These are phyloP conservation scores for Drosophila infuscata DNA, from an alignment of 2,888 invertebrate species.

Conservation along the genomic window DNA sequence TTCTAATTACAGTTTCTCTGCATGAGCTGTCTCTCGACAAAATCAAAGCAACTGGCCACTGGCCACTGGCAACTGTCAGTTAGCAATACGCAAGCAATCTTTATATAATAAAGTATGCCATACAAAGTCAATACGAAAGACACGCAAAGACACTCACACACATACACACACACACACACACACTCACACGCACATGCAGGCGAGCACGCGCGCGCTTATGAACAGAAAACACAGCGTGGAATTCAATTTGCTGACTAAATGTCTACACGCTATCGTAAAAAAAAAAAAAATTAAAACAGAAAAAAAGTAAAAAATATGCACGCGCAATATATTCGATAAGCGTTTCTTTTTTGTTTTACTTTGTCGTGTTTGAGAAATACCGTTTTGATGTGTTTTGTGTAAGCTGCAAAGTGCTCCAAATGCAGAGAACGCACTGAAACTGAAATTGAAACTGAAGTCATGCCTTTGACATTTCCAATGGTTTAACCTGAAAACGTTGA, in stretches of 20 bases:
- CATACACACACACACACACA: conserved; percentile 8
- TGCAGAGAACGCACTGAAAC: conserved; percentile 65
- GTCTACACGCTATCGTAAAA: conserved; percentile 27
- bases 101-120: conserved; percentile 71
- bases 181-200: conserved; percentile 20
- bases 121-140: conserved; percentile 43
- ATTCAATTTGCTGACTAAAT: conserved; percentile 41
- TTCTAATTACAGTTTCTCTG: conserved; percentile 59
- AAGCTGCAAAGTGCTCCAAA: conserved; percentile 52
- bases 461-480: conserved; percentile 53
- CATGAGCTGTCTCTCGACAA: conserved; percentile 19
- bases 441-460: conserved; percentile 59
- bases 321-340: conserved; percentile 11
- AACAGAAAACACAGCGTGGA: conserved; percentile 33
- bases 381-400: conserved; percentile 28
- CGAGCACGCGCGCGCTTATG: conserved; percentile 52
- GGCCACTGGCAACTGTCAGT: conserved; percentile 43
- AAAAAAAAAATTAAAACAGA: conserved; percentile 10
- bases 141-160: conserved; percentile 30
- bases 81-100: conserved; percentile 50
- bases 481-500: conserved; percentile 47
- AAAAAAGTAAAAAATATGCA: conserved; percentile 6
- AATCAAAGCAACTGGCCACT: conserved; percentile 40
- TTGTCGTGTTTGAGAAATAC: conserved; percentile 34
- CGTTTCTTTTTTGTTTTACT: conserved; percentile 18